phyloP scores from a whole-genome alignment of 2,797 vertebrate genomes.

The Melopsittacus undulatus region DNA sequence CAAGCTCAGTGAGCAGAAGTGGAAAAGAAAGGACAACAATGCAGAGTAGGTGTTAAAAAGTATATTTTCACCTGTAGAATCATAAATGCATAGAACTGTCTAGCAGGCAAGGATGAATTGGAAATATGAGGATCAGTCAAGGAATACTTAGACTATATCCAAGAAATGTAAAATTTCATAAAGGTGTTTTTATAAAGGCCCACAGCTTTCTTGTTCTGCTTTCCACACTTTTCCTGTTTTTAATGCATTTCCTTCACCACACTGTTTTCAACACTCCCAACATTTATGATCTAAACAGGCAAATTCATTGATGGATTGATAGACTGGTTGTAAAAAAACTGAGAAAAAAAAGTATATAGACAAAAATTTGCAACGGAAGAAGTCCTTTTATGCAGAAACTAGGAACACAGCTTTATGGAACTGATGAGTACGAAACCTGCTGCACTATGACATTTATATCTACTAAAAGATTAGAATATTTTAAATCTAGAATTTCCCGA shows the following conservation, averaged over 20 bases:
- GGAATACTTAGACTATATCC: not conserved
- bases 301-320: not conserved
- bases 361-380: not conserved
- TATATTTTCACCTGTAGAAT: not conserved
- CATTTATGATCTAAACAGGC: not conserved
- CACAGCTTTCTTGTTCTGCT: not conserved
- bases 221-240: not conserved
- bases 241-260: not conserved
- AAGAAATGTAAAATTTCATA: not conserved
- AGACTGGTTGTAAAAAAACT: not conserved
- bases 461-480: not conserved
- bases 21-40: slow-evolving; percentile 19
- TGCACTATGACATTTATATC: not conserved
- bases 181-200: not conserved
- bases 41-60: not conserved
- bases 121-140: not conserved
- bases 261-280: not conserved
- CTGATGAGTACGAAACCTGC: not conserved
- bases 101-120: not conserved
- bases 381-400: not conserved
- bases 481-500: not conserved
- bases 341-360: not conserved
- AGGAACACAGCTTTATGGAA: not conserved
- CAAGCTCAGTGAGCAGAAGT: not conserved
- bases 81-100: not conserved